Conservation (phyloP, 2,797 vertebrate genomes). For the Phrynocephalus forsythii region DNA sequence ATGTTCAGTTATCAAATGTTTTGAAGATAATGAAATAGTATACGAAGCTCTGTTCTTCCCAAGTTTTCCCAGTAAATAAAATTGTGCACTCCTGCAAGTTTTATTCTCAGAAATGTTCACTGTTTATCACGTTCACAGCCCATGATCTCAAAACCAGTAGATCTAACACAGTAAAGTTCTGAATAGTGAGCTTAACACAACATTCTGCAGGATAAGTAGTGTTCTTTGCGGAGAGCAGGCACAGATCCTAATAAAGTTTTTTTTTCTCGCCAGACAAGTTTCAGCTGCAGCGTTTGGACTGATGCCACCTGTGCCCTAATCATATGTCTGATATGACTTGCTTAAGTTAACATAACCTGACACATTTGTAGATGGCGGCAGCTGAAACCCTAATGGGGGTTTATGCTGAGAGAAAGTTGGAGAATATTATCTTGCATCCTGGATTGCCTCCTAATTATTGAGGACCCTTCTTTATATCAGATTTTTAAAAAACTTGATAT, state of each 20-base stretch:
- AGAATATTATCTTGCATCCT: constrained; percentile 4
- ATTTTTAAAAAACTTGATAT: neutral
- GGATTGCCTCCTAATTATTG: neutral
- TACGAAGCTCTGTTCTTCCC: constrained; percentile 32
- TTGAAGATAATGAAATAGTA: constrained; percentile 57
- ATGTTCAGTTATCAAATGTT: constrained; percentile 50
- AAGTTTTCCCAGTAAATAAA: constrained; percentile 21
- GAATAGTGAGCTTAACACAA: constrained; percentile 41
- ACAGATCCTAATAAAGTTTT: constrained; percentile 24
- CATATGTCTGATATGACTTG: constrained; percentile 1
- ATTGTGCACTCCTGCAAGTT: neutral
- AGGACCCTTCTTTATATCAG: constrained; percentile 6
- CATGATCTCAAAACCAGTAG: constrained; percentile 41
- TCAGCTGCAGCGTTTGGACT: constrained; percentile 3
- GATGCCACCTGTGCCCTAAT: neutral
- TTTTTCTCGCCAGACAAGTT: neutral
- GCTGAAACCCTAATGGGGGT: neutral
- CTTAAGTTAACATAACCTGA: constrained; percentile 18
- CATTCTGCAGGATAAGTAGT: neutral
- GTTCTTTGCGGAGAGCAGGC: constrained; percentile 5
- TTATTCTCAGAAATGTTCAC: constrained; percentile 46
- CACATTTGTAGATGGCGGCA: constrained; percentile 13
- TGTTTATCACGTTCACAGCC: constrained; percentile 44
- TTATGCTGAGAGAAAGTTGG: neutral
- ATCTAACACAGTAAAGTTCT: constrained; percentile 38